Conservation (phyloP, 2,797 vertebrate genomes). For the Pseudochirops cupreus region DNA sequence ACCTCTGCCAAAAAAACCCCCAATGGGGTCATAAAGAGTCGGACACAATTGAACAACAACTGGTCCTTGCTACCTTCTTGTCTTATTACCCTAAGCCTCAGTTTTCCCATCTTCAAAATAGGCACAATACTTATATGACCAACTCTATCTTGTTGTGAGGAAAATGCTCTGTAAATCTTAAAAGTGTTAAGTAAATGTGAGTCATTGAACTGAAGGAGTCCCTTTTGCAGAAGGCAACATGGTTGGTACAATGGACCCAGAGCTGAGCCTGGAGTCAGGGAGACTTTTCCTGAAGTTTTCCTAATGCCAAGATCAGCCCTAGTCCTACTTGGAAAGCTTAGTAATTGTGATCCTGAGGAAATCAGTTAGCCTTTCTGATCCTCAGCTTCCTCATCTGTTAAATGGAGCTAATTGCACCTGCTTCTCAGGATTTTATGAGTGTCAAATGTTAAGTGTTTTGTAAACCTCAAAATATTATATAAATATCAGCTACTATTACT, state of each 20-base stretch:
- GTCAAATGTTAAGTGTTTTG: background rate
- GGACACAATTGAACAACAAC: background rate
- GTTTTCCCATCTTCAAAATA: background rate
- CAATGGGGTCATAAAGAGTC: background rate
- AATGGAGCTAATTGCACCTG: background rate
- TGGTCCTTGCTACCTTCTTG: background rate
- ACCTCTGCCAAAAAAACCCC: background rate
- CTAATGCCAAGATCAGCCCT: background rate
- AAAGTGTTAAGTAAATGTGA: background rate
- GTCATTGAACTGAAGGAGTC: background rate
- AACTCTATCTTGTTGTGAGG: background rate
- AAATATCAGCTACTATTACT: background rate
- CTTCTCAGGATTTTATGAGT: background rate
- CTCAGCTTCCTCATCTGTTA: background rate
- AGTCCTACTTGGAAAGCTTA: background rate
- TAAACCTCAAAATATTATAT: background rate
- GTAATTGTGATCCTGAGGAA: background rate
- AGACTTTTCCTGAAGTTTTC: background rate
- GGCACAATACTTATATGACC: background rate
- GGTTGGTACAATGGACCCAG: background rate
- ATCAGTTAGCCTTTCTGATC: background rate
- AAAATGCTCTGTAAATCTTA: background rate
- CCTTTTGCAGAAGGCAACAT: background rate
- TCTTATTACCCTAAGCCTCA: background rate
- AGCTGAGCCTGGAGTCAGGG: background rate